Evolutionary conservation across 2,113 vertebrate genomes (phyloP).

Genomic region (Aphelocoma coerulescens): DNA sequence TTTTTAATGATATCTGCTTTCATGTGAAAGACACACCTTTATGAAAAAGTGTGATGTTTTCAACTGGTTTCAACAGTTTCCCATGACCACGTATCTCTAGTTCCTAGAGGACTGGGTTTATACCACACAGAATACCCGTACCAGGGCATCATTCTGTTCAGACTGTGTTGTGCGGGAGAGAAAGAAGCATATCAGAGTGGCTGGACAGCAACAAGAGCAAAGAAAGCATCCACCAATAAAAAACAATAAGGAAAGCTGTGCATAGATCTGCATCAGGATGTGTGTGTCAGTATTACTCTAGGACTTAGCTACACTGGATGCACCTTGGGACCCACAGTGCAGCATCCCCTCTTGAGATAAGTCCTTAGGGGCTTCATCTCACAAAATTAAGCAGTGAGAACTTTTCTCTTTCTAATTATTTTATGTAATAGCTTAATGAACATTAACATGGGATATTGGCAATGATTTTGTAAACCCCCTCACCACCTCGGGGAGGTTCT

Average conservation of each 20-base stretch:
- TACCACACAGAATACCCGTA: background rate
- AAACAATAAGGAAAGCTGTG: background rate
- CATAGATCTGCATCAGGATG: background rate
- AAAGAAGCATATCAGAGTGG: background rate
- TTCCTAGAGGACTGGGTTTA: background rate
- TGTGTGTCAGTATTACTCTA: background rate
- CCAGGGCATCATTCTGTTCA: background rate
- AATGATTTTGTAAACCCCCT: background rate
- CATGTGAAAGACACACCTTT: background rate
- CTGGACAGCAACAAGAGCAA: background rate
- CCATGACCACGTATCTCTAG: background rate
- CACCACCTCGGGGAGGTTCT: background rate
- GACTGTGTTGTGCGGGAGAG: rapidly evolving
- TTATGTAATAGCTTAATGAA: background rate
- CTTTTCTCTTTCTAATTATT: background rate
- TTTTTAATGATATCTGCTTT: background rate
- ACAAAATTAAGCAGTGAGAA: background rate
- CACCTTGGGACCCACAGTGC: background rate
- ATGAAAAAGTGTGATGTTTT: background rate
- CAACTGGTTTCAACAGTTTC: background rate
- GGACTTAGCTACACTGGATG: background rate
- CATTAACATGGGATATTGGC: background rate
- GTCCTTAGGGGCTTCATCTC: background rate
- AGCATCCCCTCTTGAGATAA: background rate
- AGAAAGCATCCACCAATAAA: background rate